Evolutionary conservation across 2,797 vertebrate genomes (phyloP).

Genomic region (Malurus splendens): DNA sequence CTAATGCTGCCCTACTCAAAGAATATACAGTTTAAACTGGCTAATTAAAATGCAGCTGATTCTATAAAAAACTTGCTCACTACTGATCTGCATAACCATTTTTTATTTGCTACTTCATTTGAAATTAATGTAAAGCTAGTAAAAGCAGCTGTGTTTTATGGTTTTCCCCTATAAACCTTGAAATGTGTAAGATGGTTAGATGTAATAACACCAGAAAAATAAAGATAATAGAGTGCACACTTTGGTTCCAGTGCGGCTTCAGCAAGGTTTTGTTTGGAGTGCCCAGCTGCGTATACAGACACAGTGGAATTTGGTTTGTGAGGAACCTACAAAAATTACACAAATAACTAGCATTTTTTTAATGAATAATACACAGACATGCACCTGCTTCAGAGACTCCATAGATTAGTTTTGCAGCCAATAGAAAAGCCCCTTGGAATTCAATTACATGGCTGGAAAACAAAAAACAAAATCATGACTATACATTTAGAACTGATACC

Average conservation of each 20-base stretch:
- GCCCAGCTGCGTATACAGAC: conserved; percentile 63
- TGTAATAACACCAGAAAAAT: conserved; percentile 33
- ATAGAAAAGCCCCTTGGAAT: conserved; percentile 73
- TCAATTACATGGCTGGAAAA: conserved; percentile 69
- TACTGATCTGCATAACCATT: neutral
- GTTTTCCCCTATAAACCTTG: conserved; percentile 25
- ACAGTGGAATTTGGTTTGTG: conserved; percentile 67
- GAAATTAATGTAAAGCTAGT: neutral
- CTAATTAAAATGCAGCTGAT: neutral
- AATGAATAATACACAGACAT: conserved; percentile 71
- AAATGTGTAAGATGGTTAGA: conserved; percentile 30
- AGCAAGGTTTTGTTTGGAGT: conserved; percentile 56
- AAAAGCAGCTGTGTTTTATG: conserved; percentile 36
- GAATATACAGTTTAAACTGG: neutral
- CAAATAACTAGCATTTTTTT: conserved; percentile 71
- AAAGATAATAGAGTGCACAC: conserved; percentile 14
- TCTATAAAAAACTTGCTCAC: neutral
- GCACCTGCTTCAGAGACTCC: conserved; percentile 71
- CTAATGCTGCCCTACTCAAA: neutral
- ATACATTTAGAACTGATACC: conserved; percentile 50
- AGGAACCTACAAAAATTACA: conserved; percentile 67
- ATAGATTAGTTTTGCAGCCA: conserved; percentile 71
- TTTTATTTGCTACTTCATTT: conserved; percentile 5
- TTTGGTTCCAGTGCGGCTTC: conserved; percentile 32
- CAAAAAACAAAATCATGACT: conserved; percentile 60